Evolutionary conservation across 2,113 vertebrate genomes (phyloP).

Genomic region (Phylloscopus trochiloides): DNA sequence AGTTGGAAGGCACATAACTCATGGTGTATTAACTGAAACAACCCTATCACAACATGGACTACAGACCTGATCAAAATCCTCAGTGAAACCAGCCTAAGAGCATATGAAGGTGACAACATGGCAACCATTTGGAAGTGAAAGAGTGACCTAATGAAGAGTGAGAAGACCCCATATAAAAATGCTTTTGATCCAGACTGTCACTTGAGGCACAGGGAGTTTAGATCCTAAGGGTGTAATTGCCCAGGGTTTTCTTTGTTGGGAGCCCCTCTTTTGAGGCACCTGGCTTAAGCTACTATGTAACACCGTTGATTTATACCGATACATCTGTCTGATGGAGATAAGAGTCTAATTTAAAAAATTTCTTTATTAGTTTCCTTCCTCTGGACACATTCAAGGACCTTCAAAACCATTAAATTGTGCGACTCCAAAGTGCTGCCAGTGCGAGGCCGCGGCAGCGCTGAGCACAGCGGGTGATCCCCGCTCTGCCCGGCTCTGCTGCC

Average conservation of each 20-base stretch:
- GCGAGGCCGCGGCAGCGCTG: fast-evolving
- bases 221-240: not conserved
- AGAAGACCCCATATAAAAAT: not conserved
- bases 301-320: not conserved
- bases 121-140: not conserved
- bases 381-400: not conserved
- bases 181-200: not conserved
- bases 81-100: not conserved
- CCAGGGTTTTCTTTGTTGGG: not conserved
- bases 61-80: not conserved
- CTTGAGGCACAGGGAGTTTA: not conserved
- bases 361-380: not conserved
- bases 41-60: not conserved
- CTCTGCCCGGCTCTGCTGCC: not conserved
- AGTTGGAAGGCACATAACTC: not conserved
- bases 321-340: not conserved
- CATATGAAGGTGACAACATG: not conserved
- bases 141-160: not conserved
- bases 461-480: not conserved
- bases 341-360: not conserved
- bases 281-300: not conserved
- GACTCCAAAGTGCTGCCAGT: not conserved
- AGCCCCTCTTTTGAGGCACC: not conserved
- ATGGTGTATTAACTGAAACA: not conserved
- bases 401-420: not conserved